Evolutionary conservation across 2,113 vertebrate genomes (phyloP), one percentile per base, ranked within the genome.

Genomic region (Bostrychus sinensis): DNA sequence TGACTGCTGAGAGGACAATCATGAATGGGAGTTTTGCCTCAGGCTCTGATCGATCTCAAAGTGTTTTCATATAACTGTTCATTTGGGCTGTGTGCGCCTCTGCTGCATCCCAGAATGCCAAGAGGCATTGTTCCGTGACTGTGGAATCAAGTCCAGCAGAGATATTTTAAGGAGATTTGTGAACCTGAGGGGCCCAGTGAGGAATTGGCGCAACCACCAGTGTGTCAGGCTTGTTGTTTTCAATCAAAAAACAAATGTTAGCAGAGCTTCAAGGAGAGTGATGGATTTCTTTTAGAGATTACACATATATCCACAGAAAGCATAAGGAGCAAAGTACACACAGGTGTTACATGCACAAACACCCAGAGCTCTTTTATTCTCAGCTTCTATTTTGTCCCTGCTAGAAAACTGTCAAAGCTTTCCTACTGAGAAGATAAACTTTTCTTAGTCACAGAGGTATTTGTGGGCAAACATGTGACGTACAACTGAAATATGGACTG

Each of bases 61-160:
- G 53, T 67, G 84, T 87, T 91, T 86, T 89, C 82, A 83, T 84
- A 83, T 86, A 79, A 81, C 76, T 83, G 83, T 60, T 89, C 78
- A 76, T 86, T 84, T 77, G 80, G 73, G 42, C 69, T 73, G 75
- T 64, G 68, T 80, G 75, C 45, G 66, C 66, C 73, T 83, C 62
- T 4, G 61, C 76, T 72, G 72, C 66, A 75, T 80, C 81, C 82
- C 73, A 67, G 69, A 72, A 83, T 79, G 81, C 76, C 73, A 61
- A 78, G 70, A 76, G 60, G 72, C 79, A 85, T 80, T 75, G 70
- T 87, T 84, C 72, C 60, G 79, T 84, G 70, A 83, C 80, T 75
- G 68, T 85, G 70, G 74, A 80, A 80, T 81, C 60, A 19, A 75
- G 76, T 83, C 82, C 74, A 78, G 77, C 66, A 38, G 81, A 83